phyloP scores from a whole-genome alignment of 2,113 vertebrate species.

The Psephotus haematonotus region DNA sequence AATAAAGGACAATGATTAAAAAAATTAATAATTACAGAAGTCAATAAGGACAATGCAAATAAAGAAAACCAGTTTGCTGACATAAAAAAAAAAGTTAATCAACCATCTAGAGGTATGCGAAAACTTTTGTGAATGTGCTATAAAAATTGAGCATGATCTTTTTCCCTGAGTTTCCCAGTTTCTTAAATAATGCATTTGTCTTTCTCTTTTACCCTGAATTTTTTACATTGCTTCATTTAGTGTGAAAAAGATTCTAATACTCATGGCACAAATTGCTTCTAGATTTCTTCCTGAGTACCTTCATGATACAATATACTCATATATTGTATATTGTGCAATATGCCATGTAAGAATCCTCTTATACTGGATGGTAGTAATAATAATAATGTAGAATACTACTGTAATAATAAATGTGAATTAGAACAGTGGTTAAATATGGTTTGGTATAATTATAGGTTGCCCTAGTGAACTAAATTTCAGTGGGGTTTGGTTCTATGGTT shows the following conservation, averaged over 20 bases:
- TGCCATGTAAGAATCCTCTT: neutral
- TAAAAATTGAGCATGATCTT: neutral
- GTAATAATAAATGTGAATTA: slow-evolving; percentile 52
- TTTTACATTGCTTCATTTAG: neutral
- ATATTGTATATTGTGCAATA: neutral
- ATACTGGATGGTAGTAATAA: neutral
- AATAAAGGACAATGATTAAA: slow-evolving; percentile 30
- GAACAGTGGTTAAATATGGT: slow-evolving; percentile 48
- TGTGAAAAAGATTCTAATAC: neutral
- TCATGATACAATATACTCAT: neutral
- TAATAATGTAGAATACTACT: neutral
- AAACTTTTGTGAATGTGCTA: neutral
- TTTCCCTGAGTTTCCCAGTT: neutral
- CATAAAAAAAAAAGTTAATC: neutral
- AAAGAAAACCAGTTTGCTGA: neutral
- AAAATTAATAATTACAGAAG: neutral
- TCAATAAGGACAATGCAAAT: neutral
- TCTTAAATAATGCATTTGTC: neutral
- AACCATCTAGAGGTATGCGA: neutral
- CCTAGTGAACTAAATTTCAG: slow-evolving; percentile 58
- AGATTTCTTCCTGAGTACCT: neutral
- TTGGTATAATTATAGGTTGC: slow-evolving; percentile 37
- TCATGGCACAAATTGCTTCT: neutral
- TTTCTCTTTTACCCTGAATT: neutral
- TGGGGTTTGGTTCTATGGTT: slow-evolving; percentile 51